A percentile compares a stretch with the other conserved stretches of the same genome.
These are phyloP conservation scores for Acanthiza pusilla DNA, from an alignment of 2,797 vertebrate genomes.

Conservation along the genomic window DNA sequence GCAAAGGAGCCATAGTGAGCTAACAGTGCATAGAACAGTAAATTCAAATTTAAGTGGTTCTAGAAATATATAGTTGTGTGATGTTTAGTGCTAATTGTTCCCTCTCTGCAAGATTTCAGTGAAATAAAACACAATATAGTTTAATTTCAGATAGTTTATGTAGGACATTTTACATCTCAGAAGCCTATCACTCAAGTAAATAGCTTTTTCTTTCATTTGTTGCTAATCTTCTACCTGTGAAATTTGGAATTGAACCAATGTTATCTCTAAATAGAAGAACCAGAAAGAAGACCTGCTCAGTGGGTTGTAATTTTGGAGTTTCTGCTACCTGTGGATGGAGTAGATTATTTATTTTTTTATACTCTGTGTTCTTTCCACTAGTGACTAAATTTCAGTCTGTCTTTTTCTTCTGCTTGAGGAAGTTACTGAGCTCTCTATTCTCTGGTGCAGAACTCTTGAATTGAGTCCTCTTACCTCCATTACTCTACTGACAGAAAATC, in stretches of 20 bases:
- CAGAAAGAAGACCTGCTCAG: not conserved
- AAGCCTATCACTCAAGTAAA: not conserved
- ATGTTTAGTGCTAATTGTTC: conserved; percentile 2
- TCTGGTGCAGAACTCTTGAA: not conserved
- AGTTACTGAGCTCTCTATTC: not conserved
- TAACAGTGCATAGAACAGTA: not conserved
- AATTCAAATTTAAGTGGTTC: conserved; percentile 22
- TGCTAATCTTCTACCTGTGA: not conserved
- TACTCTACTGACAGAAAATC: not conserved
- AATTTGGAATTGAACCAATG: not conserved
- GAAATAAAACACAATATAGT: not conserved
- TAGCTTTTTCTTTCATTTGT: not conserved
- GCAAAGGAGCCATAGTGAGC: not conserved
- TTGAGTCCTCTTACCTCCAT: not conserved
- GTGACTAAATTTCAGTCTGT: not conserved
- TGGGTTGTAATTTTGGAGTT: not conserved
- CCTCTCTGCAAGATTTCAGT: not conserved
- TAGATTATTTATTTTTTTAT: not conserved
- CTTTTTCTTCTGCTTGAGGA: not conserved
- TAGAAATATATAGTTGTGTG: not conserved
- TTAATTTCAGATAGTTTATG: not conserved
- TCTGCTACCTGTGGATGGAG: not conserved
- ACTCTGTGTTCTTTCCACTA: not conserved
- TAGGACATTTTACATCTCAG: not conserved
- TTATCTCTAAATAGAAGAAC: not conserved